Evolutionary conservation across 1,140 invertebrate genomes (phyloP).

Genomic region (Drosophila burlai): DNA sequence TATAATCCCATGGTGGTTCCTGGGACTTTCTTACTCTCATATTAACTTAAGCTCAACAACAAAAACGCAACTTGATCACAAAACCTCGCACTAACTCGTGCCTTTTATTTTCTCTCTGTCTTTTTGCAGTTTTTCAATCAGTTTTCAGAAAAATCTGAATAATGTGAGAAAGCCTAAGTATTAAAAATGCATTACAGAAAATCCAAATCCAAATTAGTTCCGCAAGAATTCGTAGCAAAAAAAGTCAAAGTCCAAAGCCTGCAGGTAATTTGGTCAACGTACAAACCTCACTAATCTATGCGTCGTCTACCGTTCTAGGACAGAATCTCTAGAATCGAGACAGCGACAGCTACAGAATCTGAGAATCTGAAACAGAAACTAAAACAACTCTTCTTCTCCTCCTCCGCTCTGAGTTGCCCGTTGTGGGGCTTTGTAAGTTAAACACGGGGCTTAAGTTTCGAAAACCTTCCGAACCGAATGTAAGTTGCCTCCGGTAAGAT

Average conservation of each 20-base stretch:
- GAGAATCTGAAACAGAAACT: slow-evolving; percentile 10
- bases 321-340: slow-evolving; percentile 71
- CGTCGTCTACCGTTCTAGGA: slow-evolving; percentile 79
- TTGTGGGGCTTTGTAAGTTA: slow-evolving; percentile 62
- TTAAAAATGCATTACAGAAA: slow-evolving; percentile 27
- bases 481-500: slow-evolving; percentile 48
- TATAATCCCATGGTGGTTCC: slow-evolving; percentile 64
- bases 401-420: slow-evolving; percentile 45
- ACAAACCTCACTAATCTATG: slow-evolving; percentile 76
- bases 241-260: slow-evolving; percentile 36
- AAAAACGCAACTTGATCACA: slow-evolving; percentile 42
- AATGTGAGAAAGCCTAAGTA: slow-evolving; percentile 59
- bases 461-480: slow-evolving; percentile 26
- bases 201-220: slow-evolving; percentile 46
- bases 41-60: slow-evolving; percentile 37
- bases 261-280: slow-evolving; percentile 70
- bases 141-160: slow-evolving; percentile 70
- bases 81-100: slow-evolving; percentile 71
- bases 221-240: slow-evolving; percentile 36
- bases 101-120: slow-evolving; percentile 76
- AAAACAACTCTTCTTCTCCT: slow-evolving; percentile 41
- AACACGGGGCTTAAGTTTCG: slow-evolving; percentile 35
- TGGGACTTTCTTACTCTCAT: slow-evolving; percentile 50
- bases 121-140: slow-evolving; percentile 84
- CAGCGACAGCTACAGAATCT: slow-evolving; percentile 52